A percentile compares a stretch with the other conserved stretches of the same genome.
These are phyloP conservation scores for Oryctes rhinoceros DNA, from an alignment of 1,140 invertebrate species.

Conservation along the genomic window DNA sequence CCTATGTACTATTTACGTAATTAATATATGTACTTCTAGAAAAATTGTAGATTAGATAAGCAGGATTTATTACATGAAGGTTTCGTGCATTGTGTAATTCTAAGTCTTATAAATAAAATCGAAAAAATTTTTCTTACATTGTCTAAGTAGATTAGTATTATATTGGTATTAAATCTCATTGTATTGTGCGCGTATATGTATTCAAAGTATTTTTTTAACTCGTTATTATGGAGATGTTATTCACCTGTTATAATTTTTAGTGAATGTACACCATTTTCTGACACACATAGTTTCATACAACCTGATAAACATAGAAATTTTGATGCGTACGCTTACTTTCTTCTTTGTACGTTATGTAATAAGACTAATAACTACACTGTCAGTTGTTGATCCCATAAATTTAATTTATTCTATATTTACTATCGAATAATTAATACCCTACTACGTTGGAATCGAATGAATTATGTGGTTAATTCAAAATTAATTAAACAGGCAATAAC, in stretches of 20 bases:
- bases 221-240: neutral
- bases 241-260: neutral
- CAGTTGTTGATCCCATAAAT: neutral
- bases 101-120: no score
- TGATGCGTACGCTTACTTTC: constrained; percentile 25
- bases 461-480: neutral
- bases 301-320: constrained; percentile 30
- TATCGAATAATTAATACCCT: neutral
- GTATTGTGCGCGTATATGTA: no score
- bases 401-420: neutral
- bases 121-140: no score
- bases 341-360: neutral
- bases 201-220: neutral
- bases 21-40: no score
- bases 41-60: no score
- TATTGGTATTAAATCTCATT: no score
- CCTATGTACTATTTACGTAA: no score
- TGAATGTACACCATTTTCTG: constrained; percentile 29
- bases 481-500: no score
- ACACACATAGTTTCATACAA: constrained; percentile 25
- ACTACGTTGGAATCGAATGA: neutral
- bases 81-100: no score
- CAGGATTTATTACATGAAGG: no score
- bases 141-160: no score
- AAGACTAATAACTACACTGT: neutral